Evolutionary conservation across 2,113 vertebrate genomes (phyloP).

Genomic region (Bungarus multicinctus): DNA sequence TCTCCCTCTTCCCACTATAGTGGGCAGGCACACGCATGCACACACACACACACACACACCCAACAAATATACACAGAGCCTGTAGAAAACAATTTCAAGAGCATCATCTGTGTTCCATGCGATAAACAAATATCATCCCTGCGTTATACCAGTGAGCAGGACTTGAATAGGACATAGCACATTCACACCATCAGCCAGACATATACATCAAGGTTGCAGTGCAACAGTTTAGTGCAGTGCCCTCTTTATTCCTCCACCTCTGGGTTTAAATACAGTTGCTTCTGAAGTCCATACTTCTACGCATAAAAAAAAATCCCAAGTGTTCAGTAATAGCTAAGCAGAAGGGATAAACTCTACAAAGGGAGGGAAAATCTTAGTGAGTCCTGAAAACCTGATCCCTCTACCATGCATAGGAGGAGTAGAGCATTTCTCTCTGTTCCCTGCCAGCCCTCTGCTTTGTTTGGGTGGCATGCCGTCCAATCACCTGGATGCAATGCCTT

Average conservation of each 20-base stretch:
- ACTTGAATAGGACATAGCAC: neutral
- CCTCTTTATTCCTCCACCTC: neutral
- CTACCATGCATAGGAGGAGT: neutral
- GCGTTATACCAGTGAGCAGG: neutral
- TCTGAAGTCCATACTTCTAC: neutral
- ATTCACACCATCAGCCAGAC: neutral
- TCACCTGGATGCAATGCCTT: neutral
- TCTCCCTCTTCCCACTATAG: neutral
- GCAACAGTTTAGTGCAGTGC: neutral
- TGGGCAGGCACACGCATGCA: neutral
- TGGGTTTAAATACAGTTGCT: neutral
- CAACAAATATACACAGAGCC: neutral
- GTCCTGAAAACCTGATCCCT: neutral
- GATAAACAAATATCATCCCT: neutral
- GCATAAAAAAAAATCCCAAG: neutral
- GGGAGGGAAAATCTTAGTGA: neutral
- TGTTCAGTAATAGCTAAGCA: neutral
- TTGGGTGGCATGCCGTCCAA: neutral
- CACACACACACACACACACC: neutral
- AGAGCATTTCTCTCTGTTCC: too few species aligned
- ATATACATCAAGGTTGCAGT: neutral
- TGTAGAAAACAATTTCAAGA: neutral
- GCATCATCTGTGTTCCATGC: neutral
- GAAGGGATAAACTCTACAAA: neutral
- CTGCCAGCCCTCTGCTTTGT: neutral